Conservation (phyloP, 2,113 vertebrate species). For the Heterotilapia buettikoferi region DNA sequence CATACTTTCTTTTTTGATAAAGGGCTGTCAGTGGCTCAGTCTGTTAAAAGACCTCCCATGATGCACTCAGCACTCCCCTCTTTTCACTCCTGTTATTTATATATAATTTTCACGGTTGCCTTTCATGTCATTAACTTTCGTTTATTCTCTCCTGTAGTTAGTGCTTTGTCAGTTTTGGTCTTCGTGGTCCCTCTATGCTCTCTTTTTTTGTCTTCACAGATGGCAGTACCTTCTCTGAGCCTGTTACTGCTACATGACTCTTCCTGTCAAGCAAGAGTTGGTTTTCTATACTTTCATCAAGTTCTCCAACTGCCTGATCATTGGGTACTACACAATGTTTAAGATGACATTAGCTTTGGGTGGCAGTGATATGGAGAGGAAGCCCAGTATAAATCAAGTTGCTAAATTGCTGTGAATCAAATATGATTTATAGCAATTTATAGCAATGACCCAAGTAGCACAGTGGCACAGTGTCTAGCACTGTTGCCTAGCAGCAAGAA, state of each 20-base stretch:
- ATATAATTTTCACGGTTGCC: background rate
- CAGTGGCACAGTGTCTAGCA: background rate
- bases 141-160: background rate
- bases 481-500: background rate
- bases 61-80: background rate
- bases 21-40: background rate
- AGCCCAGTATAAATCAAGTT: background rate
- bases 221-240: background rate
- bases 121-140: background rate
- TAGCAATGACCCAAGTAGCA: rapidly evolving
- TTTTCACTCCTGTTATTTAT: background rate
- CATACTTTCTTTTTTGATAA: background rate
- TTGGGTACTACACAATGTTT: background rate
- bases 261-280: background rate
- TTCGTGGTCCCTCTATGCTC: background rate
- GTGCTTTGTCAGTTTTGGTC: background rate
- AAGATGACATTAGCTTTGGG: background rate
- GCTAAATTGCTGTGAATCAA: background rate
- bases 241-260: background rate
- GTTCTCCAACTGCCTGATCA: background rate
- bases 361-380: background rate
- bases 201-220: background rate
- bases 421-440: background rate
- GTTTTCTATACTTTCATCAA: background rate
- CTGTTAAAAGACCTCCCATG: background rate